These are phyloP conservation scores for Denticeps clupeoides DNA, from an alignment of 2,797 vertebrate species.

Conservation along the genomic window DNA sequence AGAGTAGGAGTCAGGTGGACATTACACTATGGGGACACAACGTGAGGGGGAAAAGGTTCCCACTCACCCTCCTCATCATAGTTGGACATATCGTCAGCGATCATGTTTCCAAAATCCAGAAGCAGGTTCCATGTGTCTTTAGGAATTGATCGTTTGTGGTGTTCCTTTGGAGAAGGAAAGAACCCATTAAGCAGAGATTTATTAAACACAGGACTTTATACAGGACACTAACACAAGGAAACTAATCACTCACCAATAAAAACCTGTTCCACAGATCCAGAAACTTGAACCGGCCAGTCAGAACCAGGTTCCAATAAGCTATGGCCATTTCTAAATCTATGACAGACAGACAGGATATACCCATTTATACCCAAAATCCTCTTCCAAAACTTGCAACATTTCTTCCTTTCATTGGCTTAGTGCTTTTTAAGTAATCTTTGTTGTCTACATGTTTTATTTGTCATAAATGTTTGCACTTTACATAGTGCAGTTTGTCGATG, in stretches of 20 bases:
- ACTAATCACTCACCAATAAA: slow-evolving; percentile 75
- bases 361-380: not conserved
- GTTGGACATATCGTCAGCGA: slow-evolving; percentile 97
- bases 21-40: too few species aligned
- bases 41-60: not conserved
- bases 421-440: not conserved
- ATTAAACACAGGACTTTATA: too few species aligned
- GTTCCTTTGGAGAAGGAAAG: slow-evolving; percentile 66
- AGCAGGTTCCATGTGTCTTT: slow-evolving; percentile 97
- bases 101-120: slow-evolving; percentile 93
- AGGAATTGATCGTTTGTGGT: slow-evolving; percentile 92
- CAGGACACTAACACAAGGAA: not conserved
- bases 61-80: slow-evolving; percentile 91
- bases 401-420: not conserved
- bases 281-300: slow-evolving; percentile 93
- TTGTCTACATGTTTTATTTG: too few species aligned
- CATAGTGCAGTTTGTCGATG: too few species aligned
- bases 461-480: too few species aligned
- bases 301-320: slow-evolving; percentile 96
- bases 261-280: slow-evolving; percentile 97
- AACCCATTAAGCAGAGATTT: too few species aligned
- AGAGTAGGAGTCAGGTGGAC: too few species aligned
- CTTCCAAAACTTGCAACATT: not conserved
- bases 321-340: slow-evolving; percentile 96
- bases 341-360: slow-evolving; percentile 30